Base-by-base conservation (phyloP, 2,113 vertebrate genomes). In the Carollia perspicillata region DNA sequence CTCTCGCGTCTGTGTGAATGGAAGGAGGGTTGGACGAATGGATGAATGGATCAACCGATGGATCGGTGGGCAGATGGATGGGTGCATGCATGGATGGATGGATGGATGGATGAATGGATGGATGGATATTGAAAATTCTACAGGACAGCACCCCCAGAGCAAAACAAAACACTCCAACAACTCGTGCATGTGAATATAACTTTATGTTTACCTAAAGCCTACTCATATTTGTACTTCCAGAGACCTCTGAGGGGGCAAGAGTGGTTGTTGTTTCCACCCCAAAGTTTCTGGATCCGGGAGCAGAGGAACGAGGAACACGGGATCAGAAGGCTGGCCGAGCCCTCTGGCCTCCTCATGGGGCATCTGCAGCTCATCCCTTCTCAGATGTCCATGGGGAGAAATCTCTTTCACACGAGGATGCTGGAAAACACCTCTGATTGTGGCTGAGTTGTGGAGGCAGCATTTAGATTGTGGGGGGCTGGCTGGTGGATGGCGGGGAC, bases 401-500 rank as follows among this genome's bases (percentile, higher is more conserved):
- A 53, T 51, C 5, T 42, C 47, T 85, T 47, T 51, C 83, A 30
- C 53, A 28, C 72, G 85, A 30, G 11, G 20, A 9, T 81, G 11
- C 58, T 77, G 10, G 60, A 13, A n/a, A 78, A 37, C 7, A 83
- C 66, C 35, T 79, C 84, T 49, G 79, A 33, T n/a, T 33, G 28
- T 71, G 72, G 18, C 40, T n/a, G 47, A 86, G 37, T 72, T 47
- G 74, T 11, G 35, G 40, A 53, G 49, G 66, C 20, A 37, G 35
- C 1, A 9, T 30, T 11, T 74, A 71, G 30, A n/a, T 9, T 28
- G 47, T 28, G 47, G 10, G 0, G 75, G 14, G 49, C 68, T 33
- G 35, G 26, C 72, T 55, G 55, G 5, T 0, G 0, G 75, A 2
- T 1, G 0, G 10, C 3, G 30, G 63, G 88, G 23, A 65, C 0